Percentiles rank a stretch among this genome's conserved stretches.
Conservation (phyloP, 2,888 invertebrate genomes). For the Callyntrura guangdongensis region DNA sequence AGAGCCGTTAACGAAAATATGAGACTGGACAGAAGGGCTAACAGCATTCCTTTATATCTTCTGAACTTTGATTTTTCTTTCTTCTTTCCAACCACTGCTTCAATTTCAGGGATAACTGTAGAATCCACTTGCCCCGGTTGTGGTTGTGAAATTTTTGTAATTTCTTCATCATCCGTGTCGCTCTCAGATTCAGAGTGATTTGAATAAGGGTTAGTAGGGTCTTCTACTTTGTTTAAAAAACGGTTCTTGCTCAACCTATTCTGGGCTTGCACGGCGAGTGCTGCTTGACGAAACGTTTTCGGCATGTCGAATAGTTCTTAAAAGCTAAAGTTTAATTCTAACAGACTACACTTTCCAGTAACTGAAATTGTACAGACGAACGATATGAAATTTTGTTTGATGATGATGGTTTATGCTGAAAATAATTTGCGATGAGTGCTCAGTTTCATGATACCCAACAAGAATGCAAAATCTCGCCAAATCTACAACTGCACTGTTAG, state of each 20-base stretch:
- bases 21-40: conserved; percentile 80
- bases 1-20: conserved; percentile 80
- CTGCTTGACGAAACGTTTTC: conserved; percentile 70
- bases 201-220: conserved; percentile 77
- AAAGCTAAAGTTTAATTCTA: not conserved
- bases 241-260: conserved; percentile 65
- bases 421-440: no score
- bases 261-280: conserved; percentile 75
- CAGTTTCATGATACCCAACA: no score
- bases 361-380: not conserved
- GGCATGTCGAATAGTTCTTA: conserved; percentile 52
- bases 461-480: no score
- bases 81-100: not conserved
- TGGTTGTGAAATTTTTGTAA: conserved; percentile 14
- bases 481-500: no score
- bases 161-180: conserved; percentile 73
- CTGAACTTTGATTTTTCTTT: conserved; percentile 52
- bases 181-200: conserved; percentile 70
- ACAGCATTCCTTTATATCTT: conserved; percentile 78
- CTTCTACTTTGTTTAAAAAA: conserved; percentile 76
- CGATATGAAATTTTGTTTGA: not conserved
- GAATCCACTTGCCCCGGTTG: not conserved
- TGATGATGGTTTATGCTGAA: no score
- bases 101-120: not conserved
- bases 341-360: no score